These are phyloP conservation scores for Tridacna gigas DNA, from an alignment of 2,888 invertebrate genomes.

Conservation along the genomic window DNA sequence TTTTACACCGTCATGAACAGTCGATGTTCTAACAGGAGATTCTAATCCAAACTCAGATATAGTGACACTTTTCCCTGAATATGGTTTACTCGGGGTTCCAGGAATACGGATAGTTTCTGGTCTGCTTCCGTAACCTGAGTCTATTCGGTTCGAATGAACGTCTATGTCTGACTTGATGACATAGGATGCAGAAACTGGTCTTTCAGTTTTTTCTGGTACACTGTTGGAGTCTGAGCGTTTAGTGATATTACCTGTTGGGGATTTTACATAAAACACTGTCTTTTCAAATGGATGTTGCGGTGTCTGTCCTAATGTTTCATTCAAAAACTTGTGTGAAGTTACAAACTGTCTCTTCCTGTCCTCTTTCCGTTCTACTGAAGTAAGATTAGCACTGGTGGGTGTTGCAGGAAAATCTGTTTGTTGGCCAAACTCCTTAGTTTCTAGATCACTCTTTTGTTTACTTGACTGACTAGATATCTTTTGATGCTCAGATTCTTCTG, in stretches of 20 bases:
- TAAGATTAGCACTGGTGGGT: constrained; percentile 33
- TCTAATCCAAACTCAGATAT: constrained; percentile 18
- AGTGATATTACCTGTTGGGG: not conserved
- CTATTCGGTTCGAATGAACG: constrained; percentile 37
- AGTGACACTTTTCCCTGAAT: constrained; percentile 36
- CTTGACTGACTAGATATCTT: not conserved
- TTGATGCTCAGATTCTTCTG: constrained; percentile 33
- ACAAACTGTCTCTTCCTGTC: constrained; percentile 48
- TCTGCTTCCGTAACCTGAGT: constrained; percentile 66
- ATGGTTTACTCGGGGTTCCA: constrained; percentile 40
- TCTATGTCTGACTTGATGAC: not conserved
- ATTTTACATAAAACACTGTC: constrained; percentile 63
- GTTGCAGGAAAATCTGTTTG: constrained; percentile 57
- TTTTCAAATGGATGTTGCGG: constrained; percentile 63
- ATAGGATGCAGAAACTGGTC: constrained; percentile 9
- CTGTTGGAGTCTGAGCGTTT: not conserved
- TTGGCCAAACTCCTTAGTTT: constrained; percentile 55
- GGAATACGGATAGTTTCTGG: constrained; percentile 57
- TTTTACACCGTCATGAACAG: constrained; percentile 6
- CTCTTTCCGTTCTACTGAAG: constrained; percentile 21
- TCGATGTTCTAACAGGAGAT: constrained; percentile 13
- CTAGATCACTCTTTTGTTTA: constrained; percentile 23
- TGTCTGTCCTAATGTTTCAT: constrained; percentile 37
- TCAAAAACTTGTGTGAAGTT: constrained; percentile 52
- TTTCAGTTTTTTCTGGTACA: not conserved